Percentiles rank a stretch among this genome's conserved stretches.
These are phyloP conservation scores for Pseudolaguvia tuberculata DNA, from an alignment of 2,113 vertebrate genomes.

Conservation along the genomic window DNA sequence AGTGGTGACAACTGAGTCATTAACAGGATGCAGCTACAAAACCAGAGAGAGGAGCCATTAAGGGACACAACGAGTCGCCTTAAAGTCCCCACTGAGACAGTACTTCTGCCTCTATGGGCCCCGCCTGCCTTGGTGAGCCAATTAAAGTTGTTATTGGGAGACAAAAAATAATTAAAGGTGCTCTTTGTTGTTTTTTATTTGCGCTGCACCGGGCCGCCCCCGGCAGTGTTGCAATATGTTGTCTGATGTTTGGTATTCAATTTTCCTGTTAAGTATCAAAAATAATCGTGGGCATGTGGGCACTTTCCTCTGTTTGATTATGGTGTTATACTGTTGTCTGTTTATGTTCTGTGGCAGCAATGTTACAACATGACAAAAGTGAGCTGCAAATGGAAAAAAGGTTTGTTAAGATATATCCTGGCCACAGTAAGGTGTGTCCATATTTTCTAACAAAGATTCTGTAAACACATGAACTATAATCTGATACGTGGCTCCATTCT, in stretches of 20 bases:
- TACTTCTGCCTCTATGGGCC: slow-evolving; percentile 53
- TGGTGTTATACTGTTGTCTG: slow-evolving; percentile 25
- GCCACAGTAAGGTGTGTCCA: too few species aligned
- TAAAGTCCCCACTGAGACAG: slow-evolving; percentile 67
- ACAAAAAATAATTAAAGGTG: slow-evolving; percentile 70
- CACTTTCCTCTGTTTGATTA: slow-evolving; percentile 19
- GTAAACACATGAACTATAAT: slow-evolving; percentile 10
- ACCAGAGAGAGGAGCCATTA: slow-evolving; percentile 59
- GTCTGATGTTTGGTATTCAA: slow-evolving; percentile 60
- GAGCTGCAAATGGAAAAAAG: slow-evolving; percentile 28
- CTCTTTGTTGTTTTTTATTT: slow-evolving; percentile 64
- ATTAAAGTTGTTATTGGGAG: slow-evolving; percentile 74
- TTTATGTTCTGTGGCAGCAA: slow-evolving; percentile 22
- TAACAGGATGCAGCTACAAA: slow-evolving; percentile 61
- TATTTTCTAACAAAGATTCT: slow-evolving; percentile 28
- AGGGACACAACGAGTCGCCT: slow-evolving; percentile 66
- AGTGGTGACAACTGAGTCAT: slow-evolving; percentile 69
- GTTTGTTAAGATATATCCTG: too few species aligned
- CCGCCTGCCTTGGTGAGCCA: slow-evolving; percentile 67
- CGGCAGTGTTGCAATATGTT: slow-evolving; percentile 61
- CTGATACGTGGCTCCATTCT: not conserved
- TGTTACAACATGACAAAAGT: slow-evolving; percentile 23
- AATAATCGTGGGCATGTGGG: slow-evolving; percentile 48
- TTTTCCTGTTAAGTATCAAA: slow-evolving; percentile 58
- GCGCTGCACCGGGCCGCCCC: slow-evolving; percentile 47